Percentiles rank a stretch among this genome's conserved stretches.
phyloP scores from a whole-genome alignment of 37 sponge, comb jelly and placozoan genomes.

The Halichondria panicea region DNA sequence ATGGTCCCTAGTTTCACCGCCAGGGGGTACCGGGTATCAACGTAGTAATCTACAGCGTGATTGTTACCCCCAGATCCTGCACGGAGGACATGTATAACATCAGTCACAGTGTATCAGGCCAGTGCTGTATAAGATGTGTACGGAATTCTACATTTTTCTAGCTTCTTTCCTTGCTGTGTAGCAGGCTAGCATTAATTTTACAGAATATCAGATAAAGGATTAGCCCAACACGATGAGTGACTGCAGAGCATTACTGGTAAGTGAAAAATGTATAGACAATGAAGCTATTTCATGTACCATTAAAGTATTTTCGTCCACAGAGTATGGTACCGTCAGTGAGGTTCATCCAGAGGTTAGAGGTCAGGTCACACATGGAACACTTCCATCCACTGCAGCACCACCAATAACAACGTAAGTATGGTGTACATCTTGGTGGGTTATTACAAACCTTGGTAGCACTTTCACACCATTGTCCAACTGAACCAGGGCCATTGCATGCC shows the following conservation, averaged over 20 bases:
- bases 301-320: conserved; percentile 93
- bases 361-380: conserved; percentile 83
- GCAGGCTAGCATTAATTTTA: no score
- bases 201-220: no score
- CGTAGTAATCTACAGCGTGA: conserved; percentile 92
- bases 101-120: no score
- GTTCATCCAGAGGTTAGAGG: conserved; percentile 93
- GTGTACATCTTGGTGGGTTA: no score
- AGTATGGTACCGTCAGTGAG: conserved; percentile 91
- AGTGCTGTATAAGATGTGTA: no score
- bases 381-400: conserved; percentile 79
- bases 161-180: no score
- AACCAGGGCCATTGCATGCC: conserved; percentile 68
- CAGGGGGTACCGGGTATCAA: conserved; percentile 75
- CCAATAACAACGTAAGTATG: no score
- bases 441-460: conserved; percentile 82
- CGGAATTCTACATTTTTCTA: no score
- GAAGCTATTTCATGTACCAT: conserved; percentile 79
- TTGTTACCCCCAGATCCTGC: conserved; percentile 93
- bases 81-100: no score
- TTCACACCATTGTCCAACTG: conserved; percentile 81
- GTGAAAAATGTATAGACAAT: no score
- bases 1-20: conserved; percentile 97
- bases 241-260: no score
- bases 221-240: no score